Evolutionary conservation across 1,140 invertebrate genomes (phyloP).

Genomic region (Aradophagus sp.): DNA sequence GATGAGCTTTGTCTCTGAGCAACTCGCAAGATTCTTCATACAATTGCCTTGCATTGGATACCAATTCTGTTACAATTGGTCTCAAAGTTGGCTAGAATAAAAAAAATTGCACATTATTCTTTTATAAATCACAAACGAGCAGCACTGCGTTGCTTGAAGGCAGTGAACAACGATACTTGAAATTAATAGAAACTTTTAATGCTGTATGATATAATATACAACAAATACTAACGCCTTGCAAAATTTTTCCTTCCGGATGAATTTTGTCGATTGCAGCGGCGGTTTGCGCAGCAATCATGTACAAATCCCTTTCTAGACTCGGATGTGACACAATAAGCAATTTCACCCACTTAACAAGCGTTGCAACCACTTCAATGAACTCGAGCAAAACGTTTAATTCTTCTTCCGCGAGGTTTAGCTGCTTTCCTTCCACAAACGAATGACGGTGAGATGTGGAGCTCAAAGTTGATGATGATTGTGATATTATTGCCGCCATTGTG

Average conservation of each 20-base stretch:
- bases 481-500: slow-evolving; percentile 69
- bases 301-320: slow-evolving; percentile 80
- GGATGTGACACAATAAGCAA: slow-evolving; percentile 81
- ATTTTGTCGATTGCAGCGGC: slow-evolving; percentile 85
- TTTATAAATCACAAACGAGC: not conserved
- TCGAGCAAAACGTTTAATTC: slow-evolving; percentile 83
- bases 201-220: not conserved
- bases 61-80: slow-evolving; percentile 78
- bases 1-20: slow-evolving; percentile 81
- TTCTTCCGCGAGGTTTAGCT: slow-evolving; percentile 78
- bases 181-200: not conserved
- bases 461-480: slow-evolving; percentile 66
- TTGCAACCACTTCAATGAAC: slow-evolving; percentile 87
- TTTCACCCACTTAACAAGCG: slow-evolving; percentile 89
- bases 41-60: slow-evolving; percentile 79
- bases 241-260: slow-evolving; percentile 86
- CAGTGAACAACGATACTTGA: too few species aligned
- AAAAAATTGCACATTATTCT: not conserved
- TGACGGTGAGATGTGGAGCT: slow-evolving; percentile 64
- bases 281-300: slow-evolving; percentile 83
- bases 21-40: slow-evolving; percentile 84
- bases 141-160: too few species aligned
- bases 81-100: slow-evolving; percentile 75
- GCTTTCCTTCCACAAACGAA: slow-evolving; percentile 46
- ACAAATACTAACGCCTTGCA: slow-evolving; percentile 79